phyloP scores from a whole-genome alignment of 2,797 vertebrate species.

The Tiaroga cobitis region DNA sequence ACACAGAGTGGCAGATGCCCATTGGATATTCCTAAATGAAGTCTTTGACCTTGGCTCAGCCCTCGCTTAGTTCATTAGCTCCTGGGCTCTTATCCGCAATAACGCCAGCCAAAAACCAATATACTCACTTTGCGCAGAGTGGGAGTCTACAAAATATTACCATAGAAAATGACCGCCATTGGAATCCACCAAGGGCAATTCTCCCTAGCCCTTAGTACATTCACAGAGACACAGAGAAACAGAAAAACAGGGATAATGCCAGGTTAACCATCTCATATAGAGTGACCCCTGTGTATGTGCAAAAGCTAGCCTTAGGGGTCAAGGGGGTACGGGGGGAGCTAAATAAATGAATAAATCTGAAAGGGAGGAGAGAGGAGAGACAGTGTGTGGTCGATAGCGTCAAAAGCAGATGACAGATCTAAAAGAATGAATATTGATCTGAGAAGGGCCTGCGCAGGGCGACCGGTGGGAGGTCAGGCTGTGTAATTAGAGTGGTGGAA shows the following conservation, averaged over 20 bases:
- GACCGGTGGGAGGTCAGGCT: conserved; percentile 84
- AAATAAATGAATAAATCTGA: conserved; percentile 81
- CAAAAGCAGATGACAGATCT: conserved; percentile 87
- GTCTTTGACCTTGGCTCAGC: conserved; percentile 81
- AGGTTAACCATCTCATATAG: conserved; percentile 58
- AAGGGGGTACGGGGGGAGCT: conserved; percentile 45
- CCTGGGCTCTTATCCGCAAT: conserved; percentile 76
- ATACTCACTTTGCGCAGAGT: conserved; percentile 61
- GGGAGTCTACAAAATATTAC: conserved; percentile 62
- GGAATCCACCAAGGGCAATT: conserved; percentile 61
- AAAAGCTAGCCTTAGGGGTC: conserved; percentile 53
- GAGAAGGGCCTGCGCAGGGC: conserved; percentile 73
- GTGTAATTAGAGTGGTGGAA: conserved; percentile 80
- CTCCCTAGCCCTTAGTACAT: conserved; percentile 39
- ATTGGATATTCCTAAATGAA: conserved; percentile 80
- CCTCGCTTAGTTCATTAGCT: conserved; percentile 81
- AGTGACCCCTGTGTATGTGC: conserved; percentile 53
- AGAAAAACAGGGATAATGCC: conserved; percentile 58
- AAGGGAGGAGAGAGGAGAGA: conserved; percentile 67
- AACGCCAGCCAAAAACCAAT: conserved; percentile 69
- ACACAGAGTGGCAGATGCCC: conserved; percentile 74
- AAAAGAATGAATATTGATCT: conserved; percentile 89
- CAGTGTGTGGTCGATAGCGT: conserved; percentile 83
- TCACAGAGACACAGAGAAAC: conserved; percentile 43
- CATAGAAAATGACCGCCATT: conserved; percentile 62